Evolutionary conservation across 2,888 invertebrate species (phyloP).

Genomic region (Galerucella nymphaeae): DNA sequence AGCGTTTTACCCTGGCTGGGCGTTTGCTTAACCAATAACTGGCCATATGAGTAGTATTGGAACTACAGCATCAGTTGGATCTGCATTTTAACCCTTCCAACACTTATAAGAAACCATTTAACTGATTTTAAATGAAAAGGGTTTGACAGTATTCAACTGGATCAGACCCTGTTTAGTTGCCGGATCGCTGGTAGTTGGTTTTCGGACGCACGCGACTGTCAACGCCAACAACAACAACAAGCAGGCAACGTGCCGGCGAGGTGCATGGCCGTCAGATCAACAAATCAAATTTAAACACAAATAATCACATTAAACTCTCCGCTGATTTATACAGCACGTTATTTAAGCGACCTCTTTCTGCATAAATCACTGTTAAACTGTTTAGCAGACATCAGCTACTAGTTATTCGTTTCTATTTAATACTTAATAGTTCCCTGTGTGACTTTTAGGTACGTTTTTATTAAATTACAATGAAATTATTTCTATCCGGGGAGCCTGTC

Average conservation of each 20-base stretch:
- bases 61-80: no score
- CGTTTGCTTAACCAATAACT: no score
- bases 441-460: background rate
- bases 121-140: background rate
- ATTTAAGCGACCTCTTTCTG: constrained; percentile 61
- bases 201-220: constrained; percentile 66
- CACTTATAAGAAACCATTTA: no score
- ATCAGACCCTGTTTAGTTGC: constrained; percentile 50
- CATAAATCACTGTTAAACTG: constrained; percentile 54
- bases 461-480: background rate
- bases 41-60: no score
- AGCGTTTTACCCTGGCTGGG: no score
- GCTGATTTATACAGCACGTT: constrained; percentile 64
- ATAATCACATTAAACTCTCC: constrained; percentile 66
- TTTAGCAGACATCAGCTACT: constrained; percentile 46
- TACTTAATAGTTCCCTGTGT: constrained; percentile 37
- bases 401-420: constrained; percentile 54
- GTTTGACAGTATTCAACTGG: background rate
- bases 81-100: no score
- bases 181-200: constrained; percentile 51
- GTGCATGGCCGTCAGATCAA: constrained; percentile 63
- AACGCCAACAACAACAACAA: constrained; percentile 54
- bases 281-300: constrained; percentile 66
- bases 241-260: constrained; percentile 66
- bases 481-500: background rate